Conservation (phyloP, 2,797 vertebrate species). For the Pelodytes ibericus region DNA sequence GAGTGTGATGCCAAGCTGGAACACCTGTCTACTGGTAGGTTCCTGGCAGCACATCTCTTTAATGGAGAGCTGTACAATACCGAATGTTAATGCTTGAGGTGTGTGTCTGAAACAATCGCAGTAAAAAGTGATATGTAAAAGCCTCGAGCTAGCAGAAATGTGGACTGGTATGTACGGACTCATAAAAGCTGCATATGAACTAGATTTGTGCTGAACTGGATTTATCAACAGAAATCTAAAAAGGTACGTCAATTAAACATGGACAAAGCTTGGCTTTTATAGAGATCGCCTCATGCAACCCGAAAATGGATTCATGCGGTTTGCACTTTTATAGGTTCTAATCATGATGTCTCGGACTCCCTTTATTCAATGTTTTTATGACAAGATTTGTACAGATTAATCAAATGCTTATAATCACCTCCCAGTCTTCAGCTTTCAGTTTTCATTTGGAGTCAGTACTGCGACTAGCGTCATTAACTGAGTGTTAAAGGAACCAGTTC, state of each 20-base stretch:
- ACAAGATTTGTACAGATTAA: too few relatives aligned
- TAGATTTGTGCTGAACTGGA: slow-evolving; percentile 20
- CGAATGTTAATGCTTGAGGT: slow-evolving; percentile 39
- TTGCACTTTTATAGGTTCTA: too few relatives aligned
- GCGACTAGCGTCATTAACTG: too few relatives aligned
- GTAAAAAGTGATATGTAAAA: slow-evolving; percentile 16
- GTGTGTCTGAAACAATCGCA: slow-evolving; percentile 29
- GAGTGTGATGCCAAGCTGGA: slow-evolving; percentile 33
- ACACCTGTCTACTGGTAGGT: slow-evolving; percentile 52
- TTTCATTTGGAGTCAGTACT: too few relatives aligned
- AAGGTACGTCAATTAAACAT: slow-evolving; percentile 9
- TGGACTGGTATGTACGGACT: not conserved
- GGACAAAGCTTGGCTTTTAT: not conserved
- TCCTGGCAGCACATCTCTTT: slow-evolving; percentile 34
- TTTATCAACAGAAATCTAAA: slow-evolving; percentile 14
- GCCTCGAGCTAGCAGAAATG: slow-evolving; percentile 18
- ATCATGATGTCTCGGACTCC: too few relatives aligned
- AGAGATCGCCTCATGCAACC: slow-evolving; percentile 1
- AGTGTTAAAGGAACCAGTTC: too few relatives aligned
- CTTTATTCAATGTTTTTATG: too few relatives aligned
- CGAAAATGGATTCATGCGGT: not conserved
- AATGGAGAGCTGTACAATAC: slow-evolving; percentile 25
- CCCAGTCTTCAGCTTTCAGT: too few relatives aligned
- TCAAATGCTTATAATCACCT: too few relatives aligned
- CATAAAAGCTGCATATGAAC: slow-evolving; percentile 23